Base-by-base conservation (phyloP, 2,113 vertebrate genomes). In the Ochotona curzoniae region DNA sequence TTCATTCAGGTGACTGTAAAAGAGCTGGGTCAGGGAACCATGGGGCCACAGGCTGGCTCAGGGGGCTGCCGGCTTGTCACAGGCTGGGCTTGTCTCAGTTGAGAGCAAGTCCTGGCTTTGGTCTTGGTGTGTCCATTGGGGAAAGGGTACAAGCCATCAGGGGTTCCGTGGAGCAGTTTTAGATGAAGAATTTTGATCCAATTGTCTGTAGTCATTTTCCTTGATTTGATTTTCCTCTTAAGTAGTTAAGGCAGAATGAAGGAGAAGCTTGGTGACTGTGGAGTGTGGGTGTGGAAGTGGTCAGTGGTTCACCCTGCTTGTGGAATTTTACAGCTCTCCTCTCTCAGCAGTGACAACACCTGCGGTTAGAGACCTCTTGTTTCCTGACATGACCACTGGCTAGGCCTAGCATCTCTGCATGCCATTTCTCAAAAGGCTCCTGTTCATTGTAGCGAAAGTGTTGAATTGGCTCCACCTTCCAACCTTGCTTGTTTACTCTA, bases 141-240 rank as follows among this genome's bases (percentile, higher is more conserved):
- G 8, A 18, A 32, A 23, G 32, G 8, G 32, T 2, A 32, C 73
- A 38, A 75, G 13, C 8, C 6, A 23, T 1, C 57, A 49, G 54
- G 28, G 54, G 74, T 10, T 5, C 18, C 78, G 5, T 13, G 21
- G 23, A 35, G 28, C 75, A 83, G n/a, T 91, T 87, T 89, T 67
- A 93, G 76, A n/a, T 30, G 82, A 85, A 44, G 35, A 49, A 74
- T 83, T 82, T 64, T 57, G 83, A 49, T 71, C 66, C 38, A 63
- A 4, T 38, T 83, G 44, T n/a, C 81, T 63, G 69, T 26, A 28
- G 28, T 63, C 47, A 2, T 91, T 91, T 93, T 82, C 4, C 9
- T 1, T 7, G 86, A 32, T 21, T 9, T 26, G 60, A 54, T 67
- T 10, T 64, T 83, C 17, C 47, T 93, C 87, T 83, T 80, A 76